Evolutionary conservation across 2,113 vertebrate species (phyloP).

Genomic region (Athene cunicularia): DNA sequence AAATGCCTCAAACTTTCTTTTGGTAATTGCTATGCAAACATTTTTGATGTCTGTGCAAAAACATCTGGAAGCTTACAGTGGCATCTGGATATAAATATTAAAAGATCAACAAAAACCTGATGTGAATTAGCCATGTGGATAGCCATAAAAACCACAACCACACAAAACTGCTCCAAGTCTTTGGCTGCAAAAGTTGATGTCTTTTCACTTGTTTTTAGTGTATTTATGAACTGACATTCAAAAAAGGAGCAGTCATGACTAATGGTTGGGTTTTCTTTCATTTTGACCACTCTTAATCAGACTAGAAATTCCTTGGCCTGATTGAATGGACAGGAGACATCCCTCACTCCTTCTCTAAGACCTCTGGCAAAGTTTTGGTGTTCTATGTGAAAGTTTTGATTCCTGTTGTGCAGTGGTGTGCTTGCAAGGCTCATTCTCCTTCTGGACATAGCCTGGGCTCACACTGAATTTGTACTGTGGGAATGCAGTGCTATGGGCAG

Average conservation of each 20-base stretch:
- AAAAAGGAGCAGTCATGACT: not conserved
- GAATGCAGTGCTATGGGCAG: not conserved
- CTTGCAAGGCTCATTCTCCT: not conserved
- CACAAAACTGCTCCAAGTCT: not conserved
- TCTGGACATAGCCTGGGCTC: not conserved
- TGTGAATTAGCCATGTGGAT: slow-evolving; percentile 4
- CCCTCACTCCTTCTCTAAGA: not conserved
- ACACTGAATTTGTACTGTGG: not conserved
- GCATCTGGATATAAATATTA: slow-evolving; percentile 64
- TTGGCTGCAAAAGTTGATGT: not conserved
- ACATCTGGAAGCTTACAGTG: slow-evolving; percentile 46
- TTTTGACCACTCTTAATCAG: not conserved
- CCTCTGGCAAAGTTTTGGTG: not conserved
- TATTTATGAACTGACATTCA: not conserved
- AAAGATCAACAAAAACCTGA: slow-evolving; percentile 38
- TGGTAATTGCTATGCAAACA: slow-evolving; percentile 24
- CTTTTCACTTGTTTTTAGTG: not conserved
- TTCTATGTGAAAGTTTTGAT: not conserved
- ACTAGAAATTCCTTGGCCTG: not conserved
- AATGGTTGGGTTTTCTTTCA: not conserved
- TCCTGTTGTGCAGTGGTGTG: rapidly evolving
- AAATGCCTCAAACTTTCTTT: slow-evolving; percentile 13
- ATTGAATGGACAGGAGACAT: not conserved
- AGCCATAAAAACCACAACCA: slow-evolving; percentile 39
- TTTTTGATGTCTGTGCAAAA: slow-evolving; percentile 46